These are phyloP conservation scores for Julus scandinavius DNA, from an alignment of 2,888 invertebrate species.

Conservation along the genomic window DNA sequence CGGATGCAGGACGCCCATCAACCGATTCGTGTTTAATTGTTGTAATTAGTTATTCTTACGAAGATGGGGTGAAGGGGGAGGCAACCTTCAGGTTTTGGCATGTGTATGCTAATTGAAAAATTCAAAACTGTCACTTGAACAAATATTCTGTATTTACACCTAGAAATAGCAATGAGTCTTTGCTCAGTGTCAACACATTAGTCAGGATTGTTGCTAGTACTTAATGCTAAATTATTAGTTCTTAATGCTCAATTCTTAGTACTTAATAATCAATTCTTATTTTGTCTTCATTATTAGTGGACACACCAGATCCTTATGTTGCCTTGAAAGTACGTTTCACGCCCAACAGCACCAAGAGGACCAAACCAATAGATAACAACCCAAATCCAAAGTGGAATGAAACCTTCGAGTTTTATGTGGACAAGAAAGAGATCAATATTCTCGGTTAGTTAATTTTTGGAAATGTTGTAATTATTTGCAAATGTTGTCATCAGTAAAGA, in stretches of 20 bases:
- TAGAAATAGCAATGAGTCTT: too few relatives aligned
- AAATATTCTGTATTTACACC: too few relatives aligned
- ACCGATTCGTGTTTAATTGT: background rate
- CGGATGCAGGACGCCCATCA: background rate
- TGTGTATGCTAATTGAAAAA: background rate
- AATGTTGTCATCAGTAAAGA: too few relatives aligned
- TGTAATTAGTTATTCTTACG: background rate
- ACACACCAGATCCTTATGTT: constrained; percentile 67
- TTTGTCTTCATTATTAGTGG: constrained; percentile 62
- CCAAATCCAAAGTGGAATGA: constrained; percentile 67
- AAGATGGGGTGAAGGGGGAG: background rate
- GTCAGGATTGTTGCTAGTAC: too few relatives aligned
- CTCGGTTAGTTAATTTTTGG: constrained; percentile 62
- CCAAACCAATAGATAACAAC: constrained; percentile 64
- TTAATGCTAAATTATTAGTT: too few relatives aligned
- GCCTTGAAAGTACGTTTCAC: constrained; percentile 64
- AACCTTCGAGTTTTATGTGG: constrained; percentile 65
- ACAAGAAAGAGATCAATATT: constrained; percentile 63
- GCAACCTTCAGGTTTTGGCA: background rate
- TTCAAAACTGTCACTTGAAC: too few relatives aligned
- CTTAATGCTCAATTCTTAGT: too few relatives aligned
- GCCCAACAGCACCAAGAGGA: constrained; percentile 65
- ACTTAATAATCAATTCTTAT: background rate
- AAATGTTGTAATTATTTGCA: background rate
- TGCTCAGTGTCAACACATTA: too few relatives aligned